Percentiles rank a stretch among this genome's conserved stretches.
Conservation (phyloP, 2,113 vertebrate species). For the Cryptomyrus ogoouensis region DNA sequence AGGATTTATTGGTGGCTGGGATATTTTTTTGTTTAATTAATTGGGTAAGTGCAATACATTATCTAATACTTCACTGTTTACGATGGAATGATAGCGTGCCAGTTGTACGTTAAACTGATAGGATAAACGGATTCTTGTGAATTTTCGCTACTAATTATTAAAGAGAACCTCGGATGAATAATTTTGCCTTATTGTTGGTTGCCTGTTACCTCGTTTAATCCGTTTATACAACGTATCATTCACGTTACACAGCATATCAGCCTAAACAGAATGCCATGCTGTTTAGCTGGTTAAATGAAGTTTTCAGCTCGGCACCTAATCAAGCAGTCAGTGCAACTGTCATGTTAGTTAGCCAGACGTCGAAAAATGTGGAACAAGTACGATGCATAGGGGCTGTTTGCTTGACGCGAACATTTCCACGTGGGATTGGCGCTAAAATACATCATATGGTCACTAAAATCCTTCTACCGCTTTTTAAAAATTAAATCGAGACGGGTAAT, state of each 20-base stretch:
- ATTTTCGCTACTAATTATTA: not conserved
- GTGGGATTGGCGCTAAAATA: not conserved
- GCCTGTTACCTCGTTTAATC: not conserved
- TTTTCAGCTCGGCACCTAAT: not conserved
- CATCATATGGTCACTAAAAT: not conserved
- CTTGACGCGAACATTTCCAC: not conserved
- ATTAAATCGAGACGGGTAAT: not conserved
- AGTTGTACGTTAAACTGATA: not conserved
- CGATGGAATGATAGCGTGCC: not conserved
- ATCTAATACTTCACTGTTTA: not conserved
- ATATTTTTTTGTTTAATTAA: not conserved
- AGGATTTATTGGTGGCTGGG: constrained; percentile 14
- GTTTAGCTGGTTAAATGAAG: not conserved
- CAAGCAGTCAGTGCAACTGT: not conserved
- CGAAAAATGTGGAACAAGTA: not conserved
- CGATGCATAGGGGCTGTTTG: not conserved
- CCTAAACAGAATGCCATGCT: not conserved
- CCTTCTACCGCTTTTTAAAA: not conserved
- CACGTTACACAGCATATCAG: not conserved
- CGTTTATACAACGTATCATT: not conserved
- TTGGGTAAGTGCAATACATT: constrained; percentile 16
- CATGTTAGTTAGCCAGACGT: not conserved
- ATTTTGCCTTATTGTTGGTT: not conserved
- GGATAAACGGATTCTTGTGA: not conserved
- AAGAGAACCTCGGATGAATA: not conserved